These are phyloP conservation scores for Drosophila pseudotalamancana DNA, from an alignment of 2,888 invertebrate species.

Conservation along the genomic window DNA sequence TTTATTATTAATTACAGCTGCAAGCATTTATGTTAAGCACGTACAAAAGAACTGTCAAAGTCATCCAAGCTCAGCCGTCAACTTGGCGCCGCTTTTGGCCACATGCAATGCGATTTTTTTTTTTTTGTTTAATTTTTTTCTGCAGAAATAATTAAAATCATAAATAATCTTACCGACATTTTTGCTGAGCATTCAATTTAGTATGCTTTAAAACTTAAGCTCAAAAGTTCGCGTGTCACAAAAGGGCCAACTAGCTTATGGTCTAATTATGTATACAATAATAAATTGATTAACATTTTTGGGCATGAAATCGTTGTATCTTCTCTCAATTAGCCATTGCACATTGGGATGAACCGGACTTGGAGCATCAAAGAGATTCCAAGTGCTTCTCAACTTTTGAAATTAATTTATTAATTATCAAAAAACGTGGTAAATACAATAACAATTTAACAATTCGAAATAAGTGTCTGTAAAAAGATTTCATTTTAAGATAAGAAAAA, in stretches of 20 bases:
- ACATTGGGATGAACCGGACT: conserved; percentile 36
- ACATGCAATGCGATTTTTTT: conserved; percentile 58
- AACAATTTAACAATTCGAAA: no score
- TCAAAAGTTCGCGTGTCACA: conserved; percentile 48
- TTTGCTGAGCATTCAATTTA: conserved; percentile 51
- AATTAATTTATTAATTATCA: no score
- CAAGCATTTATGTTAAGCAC: conserved; percentile 69
- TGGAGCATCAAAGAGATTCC: background rate
- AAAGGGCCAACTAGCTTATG: conserved; percentile 33
- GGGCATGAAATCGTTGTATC: conserved; percentile 59
- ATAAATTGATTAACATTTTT: conserved; percentile 68
- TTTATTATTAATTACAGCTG: conserved; percentile 63
- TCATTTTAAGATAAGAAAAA: no score
- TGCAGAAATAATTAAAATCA: conserved; percentile 69
- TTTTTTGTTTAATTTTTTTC: conserved; percentile 24
- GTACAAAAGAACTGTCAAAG: conserved; percentile 70
- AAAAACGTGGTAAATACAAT: no score
- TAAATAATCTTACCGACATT: conserved; percentile 55
- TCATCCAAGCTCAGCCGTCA: conserved; percentile 62
- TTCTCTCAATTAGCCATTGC: conserved; percentile 22
- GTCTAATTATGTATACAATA: conserved; percentile 34
- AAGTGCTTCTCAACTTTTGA: no score
- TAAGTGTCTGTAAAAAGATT: no score
- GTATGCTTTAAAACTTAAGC: no score
- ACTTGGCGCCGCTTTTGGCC: conserved; percentile 59